phyloP scores from a whole-genome alignment of 2,113 vertebrate species.

The Equus quagga region DNA sequence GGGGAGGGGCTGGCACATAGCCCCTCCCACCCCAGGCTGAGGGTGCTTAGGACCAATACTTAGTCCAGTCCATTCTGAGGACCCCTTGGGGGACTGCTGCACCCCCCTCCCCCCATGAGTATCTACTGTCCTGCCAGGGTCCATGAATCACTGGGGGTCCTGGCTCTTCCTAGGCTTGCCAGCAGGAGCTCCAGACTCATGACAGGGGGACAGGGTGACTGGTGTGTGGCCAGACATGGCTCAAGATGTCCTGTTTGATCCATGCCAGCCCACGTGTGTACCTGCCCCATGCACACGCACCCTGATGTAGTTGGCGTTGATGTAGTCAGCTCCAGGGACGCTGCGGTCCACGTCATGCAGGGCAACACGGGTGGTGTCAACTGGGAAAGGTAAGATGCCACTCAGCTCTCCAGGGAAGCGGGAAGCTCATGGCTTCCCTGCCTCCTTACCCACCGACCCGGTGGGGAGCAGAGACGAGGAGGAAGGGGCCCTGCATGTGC shows the following conservation, averaged over 20 bases:
- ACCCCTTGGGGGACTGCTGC: background rate
- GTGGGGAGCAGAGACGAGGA: background rate
- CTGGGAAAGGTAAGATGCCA: slow-evolving; percentile 76
- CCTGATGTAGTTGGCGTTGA: slow-evolving; percentile 94
- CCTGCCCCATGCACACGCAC: slow-evolving; percentile 78
- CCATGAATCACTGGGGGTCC: background rate
- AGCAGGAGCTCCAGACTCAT: background rate
- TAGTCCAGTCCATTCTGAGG: background rate
- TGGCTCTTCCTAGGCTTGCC: background rate
- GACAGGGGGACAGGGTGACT: background rate
- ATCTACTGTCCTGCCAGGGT: background rate
- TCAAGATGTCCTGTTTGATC: background rate
- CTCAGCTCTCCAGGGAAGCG: background rate
- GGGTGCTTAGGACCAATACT: background rate
- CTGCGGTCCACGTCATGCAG: slow-evolving; percentile 88
- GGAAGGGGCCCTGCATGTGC: no score
- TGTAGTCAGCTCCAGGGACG: slow-evolving; percentile 90
- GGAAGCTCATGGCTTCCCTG: background rate
- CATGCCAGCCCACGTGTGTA: rapidly evolving
- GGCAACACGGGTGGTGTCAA: slow-evolving; percentile 91
- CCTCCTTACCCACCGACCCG: background rate
- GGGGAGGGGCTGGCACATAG: background rate
- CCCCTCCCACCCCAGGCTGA: background rate
- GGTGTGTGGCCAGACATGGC: background rate
- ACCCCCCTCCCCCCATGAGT: background rate